Evolutionary conservation across 1,140 invertebrate species (phyloP).

Genomic region (Drosophila quadrilineata): DNA sequence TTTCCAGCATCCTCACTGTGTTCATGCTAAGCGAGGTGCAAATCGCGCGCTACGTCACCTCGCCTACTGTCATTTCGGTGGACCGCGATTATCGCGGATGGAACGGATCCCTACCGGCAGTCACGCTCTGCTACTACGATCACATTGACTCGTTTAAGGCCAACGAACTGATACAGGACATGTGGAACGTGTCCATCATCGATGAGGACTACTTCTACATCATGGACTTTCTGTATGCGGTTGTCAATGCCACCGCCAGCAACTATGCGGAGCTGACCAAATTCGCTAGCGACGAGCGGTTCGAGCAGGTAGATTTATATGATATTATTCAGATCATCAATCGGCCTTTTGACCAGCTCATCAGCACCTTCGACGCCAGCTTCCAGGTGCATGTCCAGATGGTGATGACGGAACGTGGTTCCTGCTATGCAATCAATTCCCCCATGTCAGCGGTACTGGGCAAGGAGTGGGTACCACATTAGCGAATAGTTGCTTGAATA

Average conservation of each 20-base stretch:
- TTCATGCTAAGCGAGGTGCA: slow-evolving; percentile 54
- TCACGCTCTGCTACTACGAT: slow-evolving; percentile 83
- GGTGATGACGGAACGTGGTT: slow-evolving; percentile 85
- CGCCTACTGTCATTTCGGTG: slow-evolving; percentile 86
- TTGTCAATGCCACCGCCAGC: slow-evolving; percentile 80
- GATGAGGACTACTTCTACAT: slow-evolving; percentile 80
- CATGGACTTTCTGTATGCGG: slow-evolving; percentile 79
- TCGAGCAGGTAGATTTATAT: slow-evolving; percentile 77
- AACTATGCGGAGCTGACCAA: slow-evolving; percentile 77
- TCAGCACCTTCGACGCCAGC: slow-evolving; percentile 81
- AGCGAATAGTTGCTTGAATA: neutral
- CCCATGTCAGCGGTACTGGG: slow-evolving; percentile 65
- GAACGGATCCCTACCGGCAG: slow-evolving; percentile 85
- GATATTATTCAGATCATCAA: slow-evolving; percentile 77
- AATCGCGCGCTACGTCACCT: slow-evolving; percentile 80
- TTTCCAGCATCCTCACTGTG: slow-evolving; percentile 47
- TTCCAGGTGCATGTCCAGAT: slow-evolving; percentile 81
- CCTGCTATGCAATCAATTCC: slow-evolving; percentile 86
- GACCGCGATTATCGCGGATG: slow-evolving; percentile 86
- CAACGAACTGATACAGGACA: slow-evolving; percentile 69
- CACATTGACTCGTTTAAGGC: slow-evolving; percentile 80
- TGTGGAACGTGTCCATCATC: slow-evolving; percentile 71
- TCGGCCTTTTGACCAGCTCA: slow-evolving; percentile 81
- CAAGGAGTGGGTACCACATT: slow-evolving; percentile 46
- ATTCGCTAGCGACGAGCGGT: slow-evolving; percentile 80